These are phyloP conservation scores for Myioborus melanocephalus DNA, from an alignment of 2,797 vertebrate genomes.

Conservation along the genomic window DNA sequence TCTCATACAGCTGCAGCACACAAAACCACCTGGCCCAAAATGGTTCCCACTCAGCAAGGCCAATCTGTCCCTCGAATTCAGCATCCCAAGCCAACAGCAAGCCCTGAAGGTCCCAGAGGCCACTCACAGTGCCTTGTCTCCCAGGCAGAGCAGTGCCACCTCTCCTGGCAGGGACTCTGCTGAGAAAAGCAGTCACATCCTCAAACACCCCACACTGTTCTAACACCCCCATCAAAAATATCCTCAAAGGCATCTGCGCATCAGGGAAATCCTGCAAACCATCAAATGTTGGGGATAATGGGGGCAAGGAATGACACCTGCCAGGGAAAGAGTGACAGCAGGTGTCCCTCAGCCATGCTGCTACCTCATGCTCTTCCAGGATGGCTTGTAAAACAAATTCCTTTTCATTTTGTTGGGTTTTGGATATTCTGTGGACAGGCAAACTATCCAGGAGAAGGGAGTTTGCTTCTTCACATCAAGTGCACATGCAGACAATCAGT, in stretches of 20 bases:
- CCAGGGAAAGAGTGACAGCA: background rate
- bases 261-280: background rate
- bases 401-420: background rate
- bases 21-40: background rate
- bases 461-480: background rate
- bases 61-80: background rate
- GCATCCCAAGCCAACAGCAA: background rate
- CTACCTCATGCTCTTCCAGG: background rate
- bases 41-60: rapidly evolving
- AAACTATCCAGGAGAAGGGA: background rate
- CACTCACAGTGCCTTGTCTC: background rate
- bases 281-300: background rate
- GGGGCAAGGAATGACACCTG: background rate
- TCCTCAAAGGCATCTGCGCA: background rate
- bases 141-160: background rate
- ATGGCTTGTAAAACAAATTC: background rate
- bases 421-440: background rate
- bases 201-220: background rate
- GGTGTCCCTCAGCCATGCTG: background rate
- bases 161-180: background rate
- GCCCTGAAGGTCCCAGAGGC: background rate
- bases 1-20: rapidly evolving
- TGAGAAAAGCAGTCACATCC: background rate
- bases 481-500: background rate
- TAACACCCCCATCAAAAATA: background rate